phyloP scores from a whole-genome alignment of 2,888 invertebrate genomes.

The Stramonita haemastoma region DNA sequence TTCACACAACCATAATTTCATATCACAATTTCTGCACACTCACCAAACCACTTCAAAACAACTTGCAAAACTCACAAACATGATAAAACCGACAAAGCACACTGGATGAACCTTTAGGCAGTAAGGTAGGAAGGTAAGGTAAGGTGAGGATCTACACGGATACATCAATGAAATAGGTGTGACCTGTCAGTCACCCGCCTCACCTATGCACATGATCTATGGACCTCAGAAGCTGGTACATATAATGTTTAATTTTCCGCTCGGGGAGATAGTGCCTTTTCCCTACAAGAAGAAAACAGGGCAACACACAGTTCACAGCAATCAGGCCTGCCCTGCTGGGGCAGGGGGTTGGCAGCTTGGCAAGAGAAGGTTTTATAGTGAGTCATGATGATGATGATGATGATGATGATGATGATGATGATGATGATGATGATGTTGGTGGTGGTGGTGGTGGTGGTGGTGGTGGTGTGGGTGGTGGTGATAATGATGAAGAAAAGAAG shows the following conservation, averaged over 20 bases:
- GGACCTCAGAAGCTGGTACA: slow-evolving; percentile 83
- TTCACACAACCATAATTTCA: too few relatives aligned
- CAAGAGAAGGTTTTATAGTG: too few relatives aligned
- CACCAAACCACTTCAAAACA: too few relatives aligned
- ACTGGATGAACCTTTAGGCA: neutral
- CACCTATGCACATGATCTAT: slow-evolving; percentile 83
- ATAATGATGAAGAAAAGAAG: too few relatives aligned
- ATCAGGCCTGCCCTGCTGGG: too few relatives aligned
- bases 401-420: too few relatives aligned
- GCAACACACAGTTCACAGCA: neutral
- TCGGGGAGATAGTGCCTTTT: slow-evolving; percentile 78
- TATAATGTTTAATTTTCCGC: slow-evolving; percentile 80
- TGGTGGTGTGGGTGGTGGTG: too few relatives aligned
- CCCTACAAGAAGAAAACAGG: slow-evolving; percentile 59
- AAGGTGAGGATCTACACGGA: slow-evolving; percentile 3
- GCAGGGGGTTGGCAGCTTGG: too few relatives aligned
- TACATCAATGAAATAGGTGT: neutral
- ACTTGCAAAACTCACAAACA: neutral
- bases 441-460: too few relatives aligned
- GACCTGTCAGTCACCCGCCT: slow-evolving; percentile 58
- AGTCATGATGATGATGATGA: too few relatives aligned
- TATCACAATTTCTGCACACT: too few relatives aligned
- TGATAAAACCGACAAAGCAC: neutral
- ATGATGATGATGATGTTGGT: too few relatives aligned
- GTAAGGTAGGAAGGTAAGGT: neutral